Evolutionary conservation across 2,888 invertebrate species (phyloP), one percentile per base, ranked within the genome.

Genomic region (Laothoe populi): DNA sequence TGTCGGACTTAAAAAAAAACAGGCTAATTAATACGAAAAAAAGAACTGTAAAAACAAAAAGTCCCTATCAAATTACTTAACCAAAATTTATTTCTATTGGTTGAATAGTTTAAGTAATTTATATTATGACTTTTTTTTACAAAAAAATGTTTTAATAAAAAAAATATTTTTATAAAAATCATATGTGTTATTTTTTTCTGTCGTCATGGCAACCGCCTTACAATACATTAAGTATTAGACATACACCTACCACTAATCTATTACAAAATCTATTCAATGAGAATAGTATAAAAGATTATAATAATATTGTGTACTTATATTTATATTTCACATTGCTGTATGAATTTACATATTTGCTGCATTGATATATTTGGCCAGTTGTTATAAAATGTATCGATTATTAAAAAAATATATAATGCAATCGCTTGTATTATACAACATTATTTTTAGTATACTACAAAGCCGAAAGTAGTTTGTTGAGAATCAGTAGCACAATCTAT

Each of bases 261-360:
- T 75, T 84, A 86, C 80, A 84, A 84, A 86, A 83, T 85, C 81
- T 87, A 85, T 79, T 68, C 64, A 70, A 70, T 81, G 70, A 64
- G 70, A 77, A 79, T 80, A 83, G 86, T 88, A 87, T 81, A 87
- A 88, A 88, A 87, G 73, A 74, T 83, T 53, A 53, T 35, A n/a
- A n/a, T n/a, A n/a, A n/a, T n/a, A 35, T 53, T 81, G 81, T 70
- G 74, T 74, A 70, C 68, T 68, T 71, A 70, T 45, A 63, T 70
- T 53, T 53, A 53, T 53, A 53, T 53, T 53, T 31, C 53, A 53
- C 35, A 53, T 53, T 31, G 31, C 35, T 53, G 31, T 66, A 60
- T 40, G 57, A 64, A 60, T 62, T 63, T 61, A 53, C 42, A 60
- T 19, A 31, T n/a, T 53, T 53, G 7, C 13, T 48, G 31, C 31